Evolutionary conservation across 2,888 invertebrate genomes (phyloP), one percentile per base, ranked within the genome.

Genomic region (Palloptera scutellata): DNA sequence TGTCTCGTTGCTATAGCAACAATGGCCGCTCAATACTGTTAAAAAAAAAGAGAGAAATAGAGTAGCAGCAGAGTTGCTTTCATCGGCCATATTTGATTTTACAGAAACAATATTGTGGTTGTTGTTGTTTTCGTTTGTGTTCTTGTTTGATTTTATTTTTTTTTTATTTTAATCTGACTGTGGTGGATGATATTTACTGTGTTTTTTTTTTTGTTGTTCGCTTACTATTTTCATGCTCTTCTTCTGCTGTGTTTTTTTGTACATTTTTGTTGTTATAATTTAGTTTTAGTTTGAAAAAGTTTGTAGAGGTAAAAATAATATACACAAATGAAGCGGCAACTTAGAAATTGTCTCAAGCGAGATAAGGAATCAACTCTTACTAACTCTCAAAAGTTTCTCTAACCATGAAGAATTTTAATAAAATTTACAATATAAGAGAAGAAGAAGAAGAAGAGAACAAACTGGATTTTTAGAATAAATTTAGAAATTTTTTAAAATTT

Each of bases 81-180:
- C 76, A 78, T 78, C 81, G 79, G 81, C 81, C 81, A 81, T 81
- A 75, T 81, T 81, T 81, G 79, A 79, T 78, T 81, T 78, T 76
- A 75, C 55, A 70, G 62, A 8, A 42, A 20, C 8, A 17, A 41
- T 42, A 15, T 60, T 45, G 59, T 55, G 53, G 43, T 57, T 53
- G 61, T 59, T 59, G 42, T 61, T 63, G 55, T 51, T 59, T 51
- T 58, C 41, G 40, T 20, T 30, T 30, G 30, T 30, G 30, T 30
- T 30, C 30, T 30, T 30, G 30, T 30, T 30, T n/a, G n/a, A n/a
- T n/a, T n/a, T n/a, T n/a, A n/a, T n/a, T n/a, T n/a, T n/a, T n/a
- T n/a, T 30, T 6, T 30, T 30, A 30, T 30, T 30, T 30, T 30
- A 30, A 30, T 48, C 48, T 41, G 40, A 8, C n/a, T 58, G 11